Conservation (phyloP, 2,888 invertebrate genomes). For the Netelia fuscicornis region DNA sequence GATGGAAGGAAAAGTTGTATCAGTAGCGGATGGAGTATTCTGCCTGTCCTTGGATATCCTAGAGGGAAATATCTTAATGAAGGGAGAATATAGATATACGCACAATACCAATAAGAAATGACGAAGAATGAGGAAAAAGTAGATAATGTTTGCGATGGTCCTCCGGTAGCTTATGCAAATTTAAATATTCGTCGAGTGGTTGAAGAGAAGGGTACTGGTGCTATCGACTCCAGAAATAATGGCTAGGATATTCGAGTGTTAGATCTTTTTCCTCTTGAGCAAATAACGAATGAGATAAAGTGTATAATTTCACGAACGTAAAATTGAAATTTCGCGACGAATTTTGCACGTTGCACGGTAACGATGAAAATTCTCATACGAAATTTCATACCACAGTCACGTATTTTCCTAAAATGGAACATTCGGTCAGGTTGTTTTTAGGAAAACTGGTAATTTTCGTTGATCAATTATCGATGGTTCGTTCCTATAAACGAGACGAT, state of each 20-base stretch:
- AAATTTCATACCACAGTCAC: no score
- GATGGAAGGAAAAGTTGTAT: neutral
- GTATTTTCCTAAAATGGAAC: no score
- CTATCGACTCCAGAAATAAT: conserved; percentile 51
- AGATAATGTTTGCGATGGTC: conserved; percentile 54
- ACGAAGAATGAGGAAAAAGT: conserved; percentile 42
- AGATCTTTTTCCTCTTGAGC: conserved; percentile 1
- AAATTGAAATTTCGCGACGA: conserved; percentile 3
- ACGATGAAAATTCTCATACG: neutral
- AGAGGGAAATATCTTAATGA: conserved; percentile 56
- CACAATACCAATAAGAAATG: conserved; percentile 18
- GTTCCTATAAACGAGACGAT: no score
- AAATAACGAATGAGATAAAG: neutral
- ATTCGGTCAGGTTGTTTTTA: no score
- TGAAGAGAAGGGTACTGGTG: neutral
- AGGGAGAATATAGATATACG: conserved; percentile 35
- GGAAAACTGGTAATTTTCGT: no score
- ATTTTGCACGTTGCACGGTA: neutral
- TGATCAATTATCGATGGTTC: no score
- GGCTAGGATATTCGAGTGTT: conserved; percentile 33
- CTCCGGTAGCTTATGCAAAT: conserved; percentile 53
- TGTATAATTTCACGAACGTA: neutral
- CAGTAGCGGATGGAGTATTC: neutral
- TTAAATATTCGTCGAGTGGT: conserved; percentile 57
- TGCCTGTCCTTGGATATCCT: conserved; percentile 8